phyloP scores from a whole-genome alignment of 2,888 invertebrate genomes.

The Macaria notata region DNA sequence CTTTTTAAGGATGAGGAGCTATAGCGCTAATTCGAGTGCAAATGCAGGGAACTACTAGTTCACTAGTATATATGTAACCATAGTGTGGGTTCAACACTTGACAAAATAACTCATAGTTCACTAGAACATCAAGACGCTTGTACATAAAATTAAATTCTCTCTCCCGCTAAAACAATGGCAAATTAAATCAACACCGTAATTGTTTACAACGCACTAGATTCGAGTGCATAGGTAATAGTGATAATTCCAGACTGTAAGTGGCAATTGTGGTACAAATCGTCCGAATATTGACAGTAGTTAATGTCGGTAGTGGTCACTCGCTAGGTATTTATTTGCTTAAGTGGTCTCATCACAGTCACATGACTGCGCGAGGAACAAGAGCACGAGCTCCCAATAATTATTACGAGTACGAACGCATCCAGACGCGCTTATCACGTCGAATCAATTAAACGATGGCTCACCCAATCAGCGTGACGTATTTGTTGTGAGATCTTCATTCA shows the following conservation, averaged over 20 bases:
- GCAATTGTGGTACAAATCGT: conserved; percentile 35
- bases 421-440: conserved; percentile 53
- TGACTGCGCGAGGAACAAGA: conserved; percentile 67
- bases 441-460: conserved; percentile 59
- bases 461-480: conserved; percentile 51
- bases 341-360: conserved; percentile 78
- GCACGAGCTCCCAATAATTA: conserved; percentile 72
- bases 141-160: no score
- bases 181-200: no score
- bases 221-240: conserved; percentile 1
- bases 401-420: conserved; percentile 47
- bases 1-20: no score
- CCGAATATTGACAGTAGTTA: conserved; percentile 55
- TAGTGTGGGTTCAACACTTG: no score
- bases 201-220: no score
- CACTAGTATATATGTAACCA: no score
- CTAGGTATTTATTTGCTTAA: conserved; percentile 75
- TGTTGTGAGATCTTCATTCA: conserved; percentile 52
- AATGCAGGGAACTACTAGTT: no score
- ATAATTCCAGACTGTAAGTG: conserved; percentile 5
- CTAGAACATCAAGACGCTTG: no score
- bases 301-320: conserved; percentile 43
- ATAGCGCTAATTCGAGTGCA: no score
- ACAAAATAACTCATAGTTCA: no score
- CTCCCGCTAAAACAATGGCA: no score